Conservation (phyloP, 2,888 invertebrate genomes). For the Gordius sp. region DNA sequence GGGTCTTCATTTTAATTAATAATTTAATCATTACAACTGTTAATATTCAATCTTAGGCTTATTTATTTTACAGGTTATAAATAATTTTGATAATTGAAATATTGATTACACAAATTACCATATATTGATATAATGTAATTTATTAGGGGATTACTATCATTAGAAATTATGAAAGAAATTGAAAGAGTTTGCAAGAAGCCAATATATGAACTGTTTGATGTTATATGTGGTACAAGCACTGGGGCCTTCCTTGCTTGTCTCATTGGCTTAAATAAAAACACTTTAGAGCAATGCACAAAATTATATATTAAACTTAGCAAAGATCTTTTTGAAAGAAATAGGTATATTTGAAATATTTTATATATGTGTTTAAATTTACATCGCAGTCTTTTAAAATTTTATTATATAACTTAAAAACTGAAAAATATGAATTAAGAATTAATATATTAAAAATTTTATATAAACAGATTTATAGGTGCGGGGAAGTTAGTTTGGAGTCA, state of each 20-base stretch:
- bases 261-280: constrained; percentile 38
- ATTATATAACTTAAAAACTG: neutral
- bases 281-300: constrained; percentile 37
- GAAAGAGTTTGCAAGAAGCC: constrained; percentile 38
- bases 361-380: neutral
- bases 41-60: no score
- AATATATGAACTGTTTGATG: constrained; percentile 55
- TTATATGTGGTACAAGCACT: constrained; percentile 36
- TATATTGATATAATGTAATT: no score
- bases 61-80: no score
- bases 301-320: constrained; percentile 38
- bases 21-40: no score
- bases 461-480: constrained; percentile 24
- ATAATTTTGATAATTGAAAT: no score
- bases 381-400: neutral
- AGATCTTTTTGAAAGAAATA: constrained; percentile 18
- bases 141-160: constrained; percentile 48
- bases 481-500: constrained; percentile 48
- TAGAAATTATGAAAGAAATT: constrained; percentile 50
- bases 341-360: constrained; percentile 24
- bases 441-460: neutral
- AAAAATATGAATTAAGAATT: neutral
- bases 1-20: no score
- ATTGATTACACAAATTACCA: no score
- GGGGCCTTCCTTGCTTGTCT: constrained; percentile 50